Evolutionary conservation across 2,113 vertebrate genomes (phyloP), one percentile per base, ranked within the genome.

Genomic region (Sceloporus tristichus): DNA sequence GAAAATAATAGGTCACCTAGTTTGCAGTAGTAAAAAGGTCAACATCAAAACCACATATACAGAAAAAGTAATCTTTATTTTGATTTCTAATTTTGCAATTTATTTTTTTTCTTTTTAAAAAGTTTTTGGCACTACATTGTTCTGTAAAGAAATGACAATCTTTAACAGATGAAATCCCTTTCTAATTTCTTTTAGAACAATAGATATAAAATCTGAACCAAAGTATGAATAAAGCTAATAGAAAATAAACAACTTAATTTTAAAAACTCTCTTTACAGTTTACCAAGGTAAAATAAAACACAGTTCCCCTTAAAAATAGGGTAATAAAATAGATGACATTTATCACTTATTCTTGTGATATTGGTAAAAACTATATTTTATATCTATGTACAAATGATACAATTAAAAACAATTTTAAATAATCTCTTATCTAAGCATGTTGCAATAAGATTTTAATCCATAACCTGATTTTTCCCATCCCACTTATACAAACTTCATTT

Each of bases 261-360:
- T 96, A 97, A 96, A 98, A 98, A 98, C 96, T 97, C 96, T 98
- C 97, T 98, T 98, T 98, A 98, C 98, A 99, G 95, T 97, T 97
- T 96, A 97, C 96, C 96, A 96, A 96, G 98, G 97, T 98, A 98
- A 98, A 98, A 98, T 98, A 98, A 99, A 98, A 98, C 97, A 97
- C 97, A 97, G 98, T 97, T 96, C 98, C 98, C 98, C 98, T 98
- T 98, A 98, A 99, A 99, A 99, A 99, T 96, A 97, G 98, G 98
- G 98, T 97, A 98, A 98, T 99, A 99, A 99, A 99, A 99, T 99
- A 99, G 98, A 98, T 98, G 97, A 98, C 97, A 98, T 99, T 98
- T 98, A 99, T 99, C 98, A 99, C 98, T 98, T 96, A 86, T 96
- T 97, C 98, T 97, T 97, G 98, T 98, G 98, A 99, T 98, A 98